These are phyloP conservation scores for Idaea dimidiata DNA, from an alignment of 2,888 invertebrate genomes.

Conservation along the genomic window DNA sequence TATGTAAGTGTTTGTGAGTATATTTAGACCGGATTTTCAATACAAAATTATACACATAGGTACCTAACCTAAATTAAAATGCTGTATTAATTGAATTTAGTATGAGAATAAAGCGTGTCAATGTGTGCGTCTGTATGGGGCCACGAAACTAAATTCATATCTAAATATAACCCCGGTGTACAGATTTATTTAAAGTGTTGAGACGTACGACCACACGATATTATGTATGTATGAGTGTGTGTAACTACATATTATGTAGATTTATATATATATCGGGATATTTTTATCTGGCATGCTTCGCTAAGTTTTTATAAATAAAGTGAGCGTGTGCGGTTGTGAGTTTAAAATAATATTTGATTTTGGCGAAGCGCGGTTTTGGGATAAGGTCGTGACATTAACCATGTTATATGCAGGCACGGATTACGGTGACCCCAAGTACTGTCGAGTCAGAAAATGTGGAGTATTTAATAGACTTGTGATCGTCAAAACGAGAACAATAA, in stretches of 20 bases:
- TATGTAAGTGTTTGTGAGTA: neutral
- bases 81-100: neutral
- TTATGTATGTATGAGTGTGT: constrained; percentile 26
- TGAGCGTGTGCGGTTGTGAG: constrained; percentile 32
- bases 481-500: neutral
- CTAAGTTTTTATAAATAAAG: constrained; percentile 54
- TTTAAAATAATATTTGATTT: constrained; percentile 47
- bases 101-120: constrained; percentile 27
- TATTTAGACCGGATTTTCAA: neutral
- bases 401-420: constrained; percentile 28
- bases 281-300: constrained; percentile 46
- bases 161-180: constrained; percentile 56
- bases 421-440: neutral
- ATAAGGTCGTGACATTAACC: constrained; percentile 68
- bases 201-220: constrained; percentile 31
- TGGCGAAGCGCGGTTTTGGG: constrained; percentile 47
- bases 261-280: constrained; percentile 29
- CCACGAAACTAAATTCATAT: constrained; percentile 52
- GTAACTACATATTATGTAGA: constrained; percentile 15
- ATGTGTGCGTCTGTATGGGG: constrained; percentile 30
- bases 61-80: neutral
- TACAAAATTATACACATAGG: neutral
- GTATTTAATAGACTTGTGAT: neutral
- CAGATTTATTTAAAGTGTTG: constrained; percentile 58
- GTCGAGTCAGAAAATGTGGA: neutral